Conservation (phyloP, 2,113 vertebrate species). For the Ciconia boyciana region DNA sequence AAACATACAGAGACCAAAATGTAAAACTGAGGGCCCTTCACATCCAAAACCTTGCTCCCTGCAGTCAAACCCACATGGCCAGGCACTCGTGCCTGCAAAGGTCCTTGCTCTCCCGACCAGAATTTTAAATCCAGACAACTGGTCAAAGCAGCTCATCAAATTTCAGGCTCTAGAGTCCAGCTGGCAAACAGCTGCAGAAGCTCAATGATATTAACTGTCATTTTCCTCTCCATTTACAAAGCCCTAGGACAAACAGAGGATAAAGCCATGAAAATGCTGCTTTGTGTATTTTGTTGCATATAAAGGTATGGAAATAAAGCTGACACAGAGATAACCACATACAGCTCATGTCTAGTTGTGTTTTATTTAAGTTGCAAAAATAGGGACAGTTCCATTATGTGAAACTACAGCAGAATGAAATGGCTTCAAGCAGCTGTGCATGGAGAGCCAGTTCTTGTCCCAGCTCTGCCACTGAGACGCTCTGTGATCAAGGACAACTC, state of each 20-base stretch:
- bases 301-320: not conserved
- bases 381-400: not conserved
- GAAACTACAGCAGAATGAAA: not conserved
- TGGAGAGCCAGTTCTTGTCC: not conserved
- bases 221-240: constrained; percentile 1
- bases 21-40: not conserved
- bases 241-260: not conserved
- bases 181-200: not conserved
- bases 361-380: not conserved
- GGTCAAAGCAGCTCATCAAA: not conserved
- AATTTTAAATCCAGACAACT: not conserved
- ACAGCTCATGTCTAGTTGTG: not conserved
- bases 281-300: not conserved
- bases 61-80: not conserved
- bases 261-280: not conserved
- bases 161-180: not conserved
- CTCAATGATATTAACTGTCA: not conserved
- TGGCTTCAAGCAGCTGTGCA: not conserved
- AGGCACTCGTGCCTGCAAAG: not conserved
- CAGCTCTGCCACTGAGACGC: not conserved
- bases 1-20: not conserved
- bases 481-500: not conserved
- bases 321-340: not conserved
- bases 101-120: not conserved
- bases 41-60: not conserved